A percentile compares a stretch with the other conserved stretches of the same genome.
Conservation (phyloP, 2,113 vertebrate genomes). For the Setophaga petechia region DNA sequence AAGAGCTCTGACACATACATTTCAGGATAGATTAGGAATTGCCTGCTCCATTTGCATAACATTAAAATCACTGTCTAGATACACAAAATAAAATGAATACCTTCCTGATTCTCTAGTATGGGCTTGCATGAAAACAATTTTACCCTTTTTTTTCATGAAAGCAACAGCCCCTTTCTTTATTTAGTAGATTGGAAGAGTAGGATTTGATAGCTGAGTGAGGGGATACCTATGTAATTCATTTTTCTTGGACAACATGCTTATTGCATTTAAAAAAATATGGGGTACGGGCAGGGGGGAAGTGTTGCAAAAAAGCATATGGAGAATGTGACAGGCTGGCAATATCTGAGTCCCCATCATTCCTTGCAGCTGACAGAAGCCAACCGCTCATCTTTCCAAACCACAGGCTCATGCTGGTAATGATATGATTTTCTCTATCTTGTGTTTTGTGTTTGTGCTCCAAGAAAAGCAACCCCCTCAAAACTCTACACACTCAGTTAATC, state of each 20-base stretch:
- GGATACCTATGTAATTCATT: slow-evolving; percentile 31
- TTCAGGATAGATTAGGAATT: slow-evolving; percentile 72
- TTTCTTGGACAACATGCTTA: background rate
- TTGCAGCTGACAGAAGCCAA: slow-evolving; percentile 74
- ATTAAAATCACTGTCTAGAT: slow-evolving; percentile 73
- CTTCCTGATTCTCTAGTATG: slow-evolving; percentile 43
- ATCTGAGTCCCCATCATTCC: slow-evolving; percentile 70
- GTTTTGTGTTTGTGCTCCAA: slow-evolving; percentile 22
- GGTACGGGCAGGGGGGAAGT: background rate
- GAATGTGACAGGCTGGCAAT: slow-evolving; percentile 7
- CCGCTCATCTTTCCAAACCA: slow-evolving; percentile 71
- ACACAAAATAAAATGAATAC: slow-evolving; percentile 65
- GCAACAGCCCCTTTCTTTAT: background rate
- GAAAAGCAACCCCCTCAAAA: background rate
- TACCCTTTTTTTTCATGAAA: background rate
- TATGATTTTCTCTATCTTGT: slow-evolving; percentile 56
- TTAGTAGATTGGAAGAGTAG: background rate
- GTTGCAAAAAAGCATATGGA: background rate
- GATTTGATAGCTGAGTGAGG: slow-evolving; percentile 29
- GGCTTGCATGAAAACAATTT: slow-evolving; percentile 49
- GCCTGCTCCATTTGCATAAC: slow-evolving; percentile 69
- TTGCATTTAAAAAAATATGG: background rate
- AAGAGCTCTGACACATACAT: slow-evolving; percentile 65
- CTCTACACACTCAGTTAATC: background rate
- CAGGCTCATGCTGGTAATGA: slow-evolving; percentile 62